Percentiles rank a stretch among this genome's conserved stretches.
Conservation (phyloP, 2,797 vertebrate species). For the Cossypha caffra region DNA sequence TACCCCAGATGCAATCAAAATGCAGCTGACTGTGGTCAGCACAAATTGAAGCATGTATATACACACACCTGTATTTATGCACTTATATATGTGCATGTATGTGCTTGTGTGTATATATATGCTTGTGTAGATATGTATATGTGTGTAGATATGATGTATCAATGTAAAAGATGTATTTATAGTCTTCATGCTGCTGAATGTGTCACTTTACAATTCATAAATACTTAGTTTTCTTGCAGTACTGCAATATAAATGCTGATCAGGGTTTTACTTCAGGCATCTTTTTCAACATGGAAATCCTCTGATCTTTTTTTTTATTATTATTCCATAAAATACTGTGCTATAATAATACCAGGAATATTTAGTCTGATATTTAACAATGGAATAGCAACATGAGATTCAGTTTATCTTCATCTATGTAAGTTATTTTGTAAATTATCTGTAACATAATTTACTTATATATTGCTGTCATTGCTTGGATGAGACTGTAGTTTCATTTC, state of each 20-base stretch:
- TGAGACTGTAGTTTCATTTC: constrained; percentile 15
- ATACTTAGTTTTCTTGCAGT: constrained; percentile 13
- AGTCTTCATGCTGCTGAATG: constrained; percentile 70
- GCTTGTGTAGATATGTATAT: constrained; percentile 59
- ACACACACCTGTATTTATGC: background rate
- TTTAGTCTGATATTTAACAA: constrained; percentile 33
- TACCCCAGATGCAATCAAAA: background rate
- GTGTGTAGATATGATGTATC: constrained; percentile 58
- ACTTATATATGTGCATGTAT: background rate
- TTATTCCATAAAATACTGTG: background rate
- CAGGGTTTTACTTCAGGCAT: constrained; percentile 41
- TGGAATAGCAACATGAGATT: constrained; percentile 32
- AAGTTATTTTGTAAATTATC: constrained; percentile 70
- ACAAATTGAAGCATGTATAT: constrained; percentile 1
- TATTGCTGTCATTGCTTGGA: background rate
- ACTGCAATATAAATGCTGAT: constrained; percentile 18
- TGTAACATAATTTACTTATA: constrained; percentile 50
- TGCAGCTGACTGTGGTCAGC: constrained; percentile 1
- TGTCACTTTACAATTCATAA: constrained; percentile 66
- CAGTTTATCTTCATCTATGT: constrained; percentile 24
- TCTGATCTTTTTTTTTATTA: background rate
- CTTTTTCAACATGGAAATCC: background rate
- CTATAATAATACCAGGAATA: background rate
- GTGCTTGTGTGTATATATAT: background rate
- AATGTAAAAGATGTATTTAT: constrained; percentile 71